Base-by-base conservation (phyloP, 2,113 vertebrate species). In the Datnioides undecimradiatus region DNA sequence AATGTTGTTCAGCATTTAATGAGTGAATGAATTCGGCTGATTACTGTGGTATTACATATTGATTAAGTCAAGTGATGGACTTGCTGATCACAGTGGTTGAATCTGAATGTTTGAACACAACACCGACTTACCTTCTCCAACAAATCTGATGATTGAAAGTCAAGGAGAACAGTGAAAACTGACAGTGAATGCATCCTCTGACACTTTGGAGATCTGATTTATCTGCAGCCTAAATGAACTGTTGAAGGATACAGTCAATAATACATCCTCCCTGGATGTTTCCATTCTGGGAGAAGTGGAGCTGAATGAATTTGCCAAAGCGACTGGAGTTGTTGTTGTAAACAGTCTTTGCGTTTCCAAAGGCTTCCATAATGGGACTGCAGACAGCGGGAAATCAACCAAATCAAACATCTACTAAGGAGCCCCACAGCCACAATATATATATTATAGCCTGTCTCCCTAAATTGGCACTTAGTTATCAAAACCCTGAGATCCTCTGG, bases 321-420 rank as follows among this genome's bases (percentile, higher is more conserved):
- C 97, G 97, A 46, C 96, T 97, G 69, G 97, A 98, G 91, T 98
- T 98, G 89, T 97, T 98, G 93, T 98, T 98, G 92, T 97, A 98
- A 40, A 98, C 95, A 0, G 97, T 98, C 88, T 97, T 98, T 46
- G 97, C 96, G 14, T 98, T 98, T 67, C 97, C 97, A 84, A 98
- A 98, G 6, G 96, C 96, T 73, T 98, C 97, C 94, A 98, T 96
- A 83, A 98, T 96, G 40, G 97, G 97, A 76, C 97, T 98, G 90
- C 6, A 87, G 80, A 92, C 57, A 81, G 16, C 81, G 85, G 33
- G 33, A 58, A 58, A 43, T 31, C 23, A 41, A 27, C 6, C 14
- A 41, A 60, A 41, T 38, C 2, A 52, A 60, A 55, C 10, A 19
- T 62, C 27, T n/a, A 12, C 11, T 9, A 31, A 38, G 13, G 21